Percentiles rank a stretch among this genome's conserved stretches.
Conservation (phyloP, 2,888 invertebrate genomes). For the Tridacna crocea region DNA sequence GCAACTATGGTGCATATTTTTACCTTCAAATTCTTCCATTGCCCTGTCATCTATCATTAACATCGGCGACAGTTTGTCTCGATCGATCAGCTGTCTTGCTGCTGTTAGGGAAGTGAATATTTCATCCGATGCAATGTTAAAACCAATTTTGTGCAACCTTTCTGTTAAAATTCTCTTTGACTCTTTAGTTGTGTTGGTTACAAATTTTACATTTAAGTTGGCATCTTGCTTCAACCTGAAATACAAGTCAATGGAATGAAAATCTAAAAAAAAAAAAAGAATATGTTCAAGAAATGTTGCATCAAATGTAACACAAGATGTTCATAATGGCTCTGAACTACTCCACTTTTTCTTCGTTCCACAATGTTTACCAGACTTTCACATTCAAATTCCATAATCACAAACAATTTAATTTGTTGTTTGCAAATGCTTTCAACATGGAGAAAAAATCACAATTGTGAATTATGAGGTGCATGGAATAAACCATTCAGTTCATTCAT, state of each 20-base stretch:
- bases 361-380: too few relatives aligned
- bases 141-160: constrained; percentile 88
- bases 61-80: constrained; percentile 88
- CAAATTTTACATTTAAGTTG: constrained; percentile 89
- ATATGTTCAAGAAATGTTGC: too few relatives aligned
- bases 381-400: too few relatives aligned
- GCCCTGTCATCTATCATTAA: constrained; percentile 90
- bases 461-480: too few relatives aligned
- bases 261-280: not conserved
- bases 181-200: constrained; percentile 95
- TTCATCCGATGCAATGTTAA: constrained; percentile 88
- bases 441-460: too few relatives aligned
- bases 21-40: constrained; percentile 90
- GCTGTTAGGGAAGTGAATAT: constrained; percentile 92
- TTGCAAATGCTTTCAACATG: too few relatives aligned
- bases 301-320: too few relatives aligned
- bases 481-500: too few relatives aligned
- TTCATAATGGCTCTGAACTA: too few relatives aligned
- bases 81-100: constrained; percentile 87
- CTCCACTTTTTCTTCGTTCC: too few relatives aligned
- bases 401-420: too few relatives aligned
- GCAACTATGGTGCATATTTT: not conserved
- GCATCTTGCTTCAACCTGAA: constrained; percentile 66
- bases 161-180: constrained; percentile 88
- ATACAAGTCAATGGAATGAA: not conserved